A percentile compares a stretch with the other conserved stretches of the same genome.
Evolutionary conservation across 2,113 vertebrate species (phyloP).

Genomic region (Machaerirhynchus nigripectus): DNA sequence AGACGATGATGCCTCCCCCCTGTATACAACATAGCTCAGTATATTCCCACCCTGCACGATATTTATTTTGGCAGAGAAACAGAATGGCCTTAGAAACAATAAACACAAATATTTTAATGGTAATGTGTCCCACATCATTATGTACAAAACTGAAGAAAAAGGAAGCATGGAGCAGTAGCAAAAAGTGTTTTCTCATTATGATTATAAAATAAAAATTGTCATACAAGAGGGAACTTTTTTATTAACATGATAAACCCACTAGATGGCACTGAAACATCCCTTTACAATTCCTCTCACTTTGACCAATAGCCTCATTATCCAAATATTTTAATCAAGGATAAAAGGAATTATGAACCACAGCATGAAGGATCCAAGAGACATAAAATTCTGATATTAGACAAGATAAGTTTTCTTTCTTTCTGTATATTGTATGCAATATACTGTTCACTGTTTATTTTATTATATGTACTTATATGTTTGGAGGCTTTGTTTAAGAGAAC

Average conservation of each 20-base stretch:
- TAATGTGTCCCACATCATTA: neutral
- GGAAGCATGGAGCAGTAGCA: neutral
- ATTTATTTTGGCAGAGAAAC: neutral
- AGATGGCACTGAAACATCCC: slow-evolving; percentile 45
- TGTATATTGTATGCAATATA: neutral
- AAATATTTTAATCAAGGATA: neutral
- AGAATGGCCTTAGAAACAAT: neutral
- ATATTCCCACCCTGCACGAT: neutral
- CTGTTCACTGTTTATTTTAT: neutral
- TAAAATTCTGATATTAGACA: neutral
- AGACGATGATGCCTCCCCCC: neutral
- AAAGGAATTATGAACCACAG: neutral
- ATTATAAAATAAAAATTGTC: neutral
- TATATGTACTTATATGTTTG: neutral
- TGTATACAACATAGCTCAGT: fast-evolving
- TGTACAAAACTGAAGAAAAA: neutral
- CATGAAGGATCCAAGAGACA: neutral
- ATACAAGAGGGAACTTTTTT: neutral
- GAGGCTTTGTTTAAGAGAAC: neutral
- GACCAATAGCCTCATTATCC: neutral
- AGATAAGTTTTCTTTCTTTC: neutral
- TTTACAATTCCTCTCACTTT: neutral
- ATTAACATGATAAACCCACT: neutral
- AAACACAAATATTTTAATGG: neutral
- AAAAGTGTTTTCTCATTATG: neutral